These are phyloP conservation scores for Nebria salina DNA, from an alignment of 2,888 invertebrate genomes.

Conservation along the genomic window DNA sequence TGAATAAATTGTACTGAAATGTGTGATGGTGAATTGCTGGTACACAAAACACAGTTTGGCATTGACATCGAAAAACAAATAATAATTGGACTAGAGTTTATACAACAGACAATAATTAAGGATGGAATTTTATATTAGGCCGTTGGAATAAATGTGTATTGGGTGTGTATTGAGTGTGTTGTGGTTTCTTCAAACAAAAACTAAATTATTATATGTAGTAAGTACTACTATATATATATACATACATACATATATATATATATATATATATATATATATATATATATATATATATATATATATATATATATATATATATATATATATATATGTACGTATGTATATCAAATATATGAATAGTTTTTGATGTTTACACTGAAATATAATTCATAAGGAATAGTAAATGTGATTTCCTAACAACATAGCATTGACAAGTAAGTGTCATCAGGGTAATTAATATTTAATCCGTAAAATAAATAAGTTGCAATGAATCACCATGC, in stretches of 20 bases:
- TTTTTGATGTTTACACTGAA: constrained; percentile 12
- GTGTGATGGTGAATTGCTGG: constrained; percentile 39
- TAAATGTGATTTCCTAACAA: constrained; percentile 43
- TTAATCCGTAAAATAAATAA: neutral
- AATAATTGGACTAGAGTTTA: constrained; percentile 61
- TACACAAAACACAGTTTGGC: constrained; percentile 26
- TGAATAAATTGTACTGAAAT: constrained; percentile 43
- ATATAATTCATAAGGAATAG: constrained; percentile 7
- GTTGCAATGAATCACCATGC: neutral
- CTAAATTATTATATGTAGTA: no score
- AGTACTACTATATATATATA: no score
- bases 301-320: no score
- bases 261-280: no score
- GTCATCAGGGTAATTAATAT: constrained; percentile 25
- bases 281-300: no score
- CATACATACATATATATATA: no score
- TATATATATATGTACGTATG: no score
- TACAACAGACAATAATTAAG: constrained; percentile 52
- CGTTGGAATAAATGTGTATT: constrained; percentile 56
- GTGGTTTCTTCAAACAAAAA: neutral
- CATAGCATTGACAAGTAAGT: constrained; percentile 42
- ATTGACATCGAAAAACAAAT: constrained; percentile 16
- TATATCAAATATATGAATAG: no score
- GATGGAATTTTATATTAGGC: constrained; percentile 63
- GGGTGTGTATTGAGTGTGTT: constrained; percentile 22